Conservation (phyloP, 2,888 invertebrate genomes). For the Seira sanloemensis region DNA sequence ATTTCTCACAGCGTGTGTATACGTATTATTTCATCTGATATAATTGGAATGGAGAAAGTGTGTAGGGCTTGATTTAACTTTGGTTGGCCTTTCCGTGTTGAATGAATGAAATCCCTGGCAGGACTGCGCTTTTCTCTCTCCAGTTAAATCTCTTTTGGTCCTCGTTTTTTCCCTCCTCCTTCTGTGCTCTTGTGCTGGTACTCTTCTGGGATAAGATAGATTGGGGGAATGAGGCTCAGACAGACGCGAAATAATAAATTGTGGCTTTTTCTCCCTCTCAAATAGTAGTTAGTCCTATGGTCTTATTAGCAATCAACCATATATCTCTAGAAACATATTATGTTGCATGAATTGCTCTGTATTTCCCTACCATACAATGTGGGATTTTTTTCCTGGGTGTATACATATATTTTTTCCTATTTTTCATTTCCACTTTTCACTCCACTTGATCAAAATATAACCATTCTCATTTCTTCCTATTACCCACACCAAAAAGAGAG, state of each 20-base stretch:
- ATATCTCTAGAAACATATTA: not conserved
- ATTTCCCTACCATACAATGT: not conserved
- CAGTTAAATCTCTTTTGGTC: slow-evolving; percentile 26
- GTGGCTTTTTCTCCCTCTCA: slow-evolving; percentile 67
- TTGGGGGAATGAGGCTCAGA: slow-evolving; percentile 65
- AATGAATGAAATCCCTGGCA: slow-evolving; percentile 65
- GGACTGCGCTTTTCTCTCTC: slow-evolving; percentile 44
- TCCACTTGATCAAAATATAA: not conserved
- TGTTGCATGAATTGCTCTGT: not conserved
- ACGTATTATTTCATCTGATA: slow-evolving; percentile 45
- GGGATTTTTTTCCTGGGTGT: not conserved
- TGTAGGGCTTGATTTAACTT: slow-evolving; percentile 62
- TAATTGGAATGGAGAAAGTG: slow-evolving; percentile 65
- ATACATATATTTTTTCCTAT: not conserved
- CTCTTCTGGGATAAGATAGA: slow-evolving; percentile 63
- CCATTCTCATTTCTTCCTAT: slow-evolving; percentile 4
- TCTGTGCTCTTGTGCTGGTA: not conserved
- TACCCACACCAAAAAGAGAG: not conserved
- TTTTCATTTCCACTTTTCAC: slow-evolving; percentile 1
- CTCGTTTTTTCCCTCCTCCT: not conserved
- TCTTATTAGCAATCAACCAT: slow-evolving; percentile 44
- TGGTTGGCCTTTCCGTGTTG: slow-evolving; percentile 66
- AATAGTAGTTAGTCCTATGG: slow-evolving; percentile 57
- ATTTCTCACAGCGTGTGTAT: slow-evolving; percentile 28
- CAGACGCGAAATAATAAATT: slow-evolving; percentile 69